Base-by-base conservation (phyloP, 2,113 vertebrate genomes). In the Capreolus pygargus region DNA sequence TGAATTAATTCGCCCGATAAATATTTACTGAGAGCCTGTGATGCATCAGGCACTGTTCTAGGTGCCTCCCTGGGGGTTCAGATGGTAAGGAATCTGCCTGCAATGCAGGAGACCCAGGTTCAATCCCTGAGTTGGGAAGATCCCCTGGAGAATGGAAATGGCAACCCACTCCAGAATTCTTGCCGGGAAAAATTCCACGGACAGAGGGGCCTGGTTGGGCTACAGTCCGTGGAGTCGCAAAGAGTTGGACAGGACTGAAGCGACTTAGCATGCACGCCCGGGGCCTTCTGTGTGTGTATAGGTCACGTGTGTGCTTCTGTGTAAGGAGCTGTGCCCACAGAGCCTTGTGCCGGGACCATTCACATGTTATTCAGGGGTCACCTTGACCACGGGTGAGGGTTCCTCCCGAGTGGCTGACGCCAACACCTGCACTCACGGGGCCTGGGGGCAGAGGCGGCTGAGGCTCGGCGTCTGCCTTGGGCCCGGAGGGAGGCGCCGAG, bases 221-320 rank as follows among this genome's bases (percentile, higher is more conserved):
- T 60, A 28, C 25, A 60, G 27, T 60, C 27, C 58, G 28, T 28
- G 25, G 5, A 0, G 58, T 28, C 9, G 11, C 58, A 60, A 58
- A 58, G 67, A 70, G 8, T 6, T 43, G n/a, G 70, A 70, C n/a
- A 70, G 1, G n/a, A 70, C 64, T 70, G n/a, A 70, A 11, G 17
- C 36, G 1, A 74, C 70, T 43, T 12, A 36, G 64, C n/a, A 36
- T 5, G 0, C 64, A 36, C 5, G 2, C 9, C 36, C 21, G n/a
- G 64, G 21, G 6, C 82, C 2, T 23, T 30, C 33, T 11, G 15
- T 3, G 6, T 39, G 3, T 36, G 7, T 36, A 21, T 21, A 21
- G 21, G 1, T 23, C 16, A 3, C 0, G 8, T n/a, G 23, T 50
- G 47, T 21, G 9, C 47, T 13, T 50, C 45, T 3, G 0, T 11